Conservation (phyloP, 2,797 vertebrate genomes). For the Oreochromis grahami region DNA sequence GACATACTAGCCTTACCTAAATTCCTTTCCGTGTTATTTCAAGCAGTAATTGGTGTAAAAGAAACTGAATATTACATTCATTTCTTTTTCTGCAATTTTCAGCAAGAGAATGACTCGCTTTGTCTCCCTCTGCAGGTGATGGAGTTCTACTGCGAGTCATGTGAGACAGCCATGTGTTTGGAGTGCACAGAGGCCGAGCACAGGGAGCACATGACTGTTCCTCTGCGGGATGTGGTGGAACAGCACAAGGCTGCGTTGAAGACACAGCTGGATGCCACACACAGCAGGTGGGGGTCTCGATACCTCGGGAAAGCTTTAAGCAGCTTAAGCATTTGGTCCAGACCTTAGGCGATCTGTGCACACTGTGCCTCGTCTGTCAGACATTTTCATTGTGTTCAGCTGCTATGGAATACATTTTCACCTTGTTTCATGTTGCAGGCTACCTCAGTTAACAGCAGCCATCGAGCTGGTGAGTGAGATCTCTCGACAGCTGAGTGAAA, state of each 20-base stretch:
- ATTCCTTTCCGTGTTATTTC: not conserved
- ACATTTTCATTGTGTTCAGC: not conserved
- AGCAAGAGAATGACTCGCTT: not conserved
- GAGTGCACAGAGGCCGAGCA: slow-evolving; percentile 92
- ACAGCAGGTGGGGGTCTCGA: slow-evolving; percentile 74
- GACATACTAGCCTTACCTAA: not conserved
- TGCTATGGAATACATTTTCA: not conserved
- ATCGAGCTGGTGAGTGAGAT: slow-evolving; percentile 89
- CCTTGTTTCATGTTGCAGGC: slow-evolving; percentile 57
- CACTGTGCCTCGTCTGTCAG: not conserved
- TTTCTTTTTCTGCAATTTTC: not conserved
- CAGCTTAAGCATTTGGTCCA: not conserved
- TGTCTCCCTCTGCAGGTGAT: slow-evolving; percentile 83
- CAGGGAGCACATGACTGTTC: slow-evolving; percentile 88
- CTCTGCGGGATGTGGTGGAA: slow-evolving; percentile 87
- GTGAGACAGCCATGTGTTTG: slow-evolving; percentile 93
- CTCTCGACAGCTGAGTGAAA: slow-evolving; percentile 87
- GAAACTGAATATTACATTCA: not conserved
- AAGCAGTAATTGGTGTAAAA: not conserved
- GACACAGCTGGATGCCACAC: slow-evolving; percentile 89
- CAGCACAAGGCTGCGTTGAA: slow-evolving; percentile 91
- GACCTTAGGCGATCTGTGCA: not conserved
- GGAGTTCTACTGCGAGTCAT: slow-evolving; percentile 96
- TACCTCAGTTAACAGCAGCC: slow-evolving; percentile 88
- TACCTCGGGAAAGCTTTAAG: not conserved